Evolutionary conservation across 1,140 invertebrate genomes (phyloP), one percentile per base, ranked within the genome.

Genomic region (Hylyphantes graminicola): DNA sequence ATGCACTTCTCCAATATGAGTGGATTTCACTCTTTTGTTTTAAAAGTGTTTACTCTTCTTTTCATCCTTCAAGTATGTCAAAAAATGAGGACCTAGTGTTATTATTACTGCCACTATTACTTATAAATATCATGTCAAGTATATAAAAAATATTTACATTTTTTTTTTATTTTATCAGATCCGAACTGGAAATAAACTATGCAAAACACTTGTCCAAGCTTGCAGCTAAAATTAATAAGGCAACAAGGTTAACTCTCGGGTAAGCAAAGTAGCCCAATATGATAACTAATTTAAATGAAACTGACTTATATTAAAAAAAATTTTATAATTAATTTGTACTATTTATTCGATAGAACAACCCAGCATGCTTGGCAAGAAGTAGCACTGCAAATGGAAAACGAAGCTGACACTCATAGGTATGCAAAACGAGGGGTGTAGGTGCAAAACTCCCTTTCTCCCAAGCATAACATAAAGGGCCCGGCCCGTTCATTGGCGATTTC

Each of bases 291-390:
- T 35, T 35, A 35, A 35, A 35, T 35, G 35, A 35, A 35, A 35
- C 35, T 35, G 1, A 35, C 35, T 35, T 35, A 1, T 35, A 35
- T 35, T 35, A 2, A 67, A 67, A 9, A 7, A 6, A 67, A 0
- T 67, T 17, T 19, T 50, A 4, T 57, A 21, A 54, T 55, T 55
- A 6, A 21, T 73, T 73, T 73, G 7, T 17, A 10, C 9, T 70
- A 15, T 17, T 51, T 7, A 51, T 70, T 57, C 87, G 88, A 0
- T 85, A 90, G 96, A 13, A 95, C 94, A 72, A 92, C 97, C 67
- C 94, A 94, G 80, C 94, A 96, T 86, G 95, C 96, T 82, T 97
- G 96, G 96, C 94, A 95, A 90, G 92, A 94, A 85, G 94, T 96
- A 67, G 95, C 94, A 54, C 91, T 93, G n/a, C 95, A 97, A 89